Base-by-base conservation (phyloP, 2,113 vertebrate genomes). In the Cololabis saira region DNA sequence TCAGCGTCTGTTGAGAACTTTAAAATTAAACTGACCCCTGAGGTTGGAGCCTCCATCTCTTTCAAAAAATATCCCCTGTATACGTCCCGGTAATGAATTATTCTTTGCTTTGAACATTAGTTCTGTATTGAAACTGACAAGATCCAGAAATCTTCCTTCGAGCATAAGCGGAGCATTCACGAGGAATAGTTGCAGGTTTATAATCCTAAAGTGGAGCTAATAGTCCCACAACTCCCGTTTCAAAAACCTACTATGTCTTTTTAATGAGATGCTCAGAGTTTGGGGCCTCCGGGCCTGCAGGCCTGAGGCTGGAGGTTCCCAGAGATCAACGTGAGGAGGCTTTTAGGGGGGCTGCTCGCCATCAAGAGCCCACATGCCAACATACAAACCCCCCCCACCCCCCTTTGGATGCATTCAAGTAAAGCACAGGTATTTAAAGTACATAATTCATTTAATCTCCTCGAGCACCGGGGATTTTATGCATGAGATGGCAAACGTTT, bases 221-320 rank as follows among this genome's bases (percentile, higher is more conserved):
- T 43, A 80, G 74, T 83, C 73, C 66, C 74, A 49, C 76, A 67
- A 71, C 72, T 74, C 82, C 65, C 37, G 59, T 75, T 54, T 58
- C 78, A 68, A 67, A 42, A 79, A 78, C 78, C 67, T 61, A 68
- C 68, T 81, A 72, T 83, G 51, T 87, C 67, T 87, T 84, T 87
- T 83, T 87, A 77, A 89, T 84, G 71, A 77, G 61, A 62, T 65
- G 81, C 74, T 84, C 57, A 73, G 64, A 48, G 73, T 61, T 67
- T 49, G 61, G 48, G 67, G 56, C 67, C 76, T 80, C 58, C 54
- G 66, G 82, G 82, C 75, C 75, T 63, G 33, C 44, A 51, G 58
- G 72, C 79, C 69, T 53, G 7, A 78, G 80, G 87, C 63, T 43
- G 77, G 58, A 58, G 58, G 74, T 73, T 79, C 72, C 70, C 50